These are phyloP conservation scores for Xiphophorus birchmanni DNA, from an alignment of 2,797 vertebrate species.

Conservation along the genomic window DNA sequence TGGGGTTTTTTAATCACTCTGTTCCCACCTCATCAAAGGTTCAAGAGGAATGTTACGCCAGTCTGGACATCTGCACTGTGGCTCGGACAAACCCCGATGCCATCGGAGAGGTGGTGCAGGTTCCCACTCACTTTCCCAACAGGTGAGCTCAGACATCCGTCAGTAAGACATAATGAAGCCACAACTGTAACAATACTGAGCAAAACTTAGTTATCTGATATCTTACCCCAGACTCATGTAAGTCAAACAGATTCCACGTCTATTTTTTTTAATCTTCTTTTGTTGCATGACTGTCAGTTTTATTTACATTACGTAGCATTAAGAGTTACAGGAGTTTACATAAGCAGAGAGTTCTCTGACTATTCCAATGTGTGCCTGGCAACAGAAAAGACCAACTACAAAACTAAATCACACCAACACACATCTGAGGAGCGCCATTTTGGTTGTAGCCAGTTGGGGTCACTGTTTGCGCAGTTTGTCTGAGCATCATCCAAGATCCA, in stretches of 20 bases:
- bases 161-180: not conserved
- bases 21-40: constrained; percentile 55
- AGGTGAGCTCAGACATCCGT: constrained; percentile 74
- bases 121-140: constrained; percentile 91
- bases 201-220: not conserved
- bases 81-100: constrained; percentile 89
- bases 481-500: not conserved
- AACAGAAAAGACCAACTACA: not conserved
- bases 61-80: constrained; percentile 88
- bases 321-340: not conserved
- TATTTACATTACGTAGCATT: not conserved
- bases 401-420: not conserved
- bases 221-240: not conserved
- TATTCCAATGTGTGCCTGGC: not conserved
- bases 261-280: not conserved
- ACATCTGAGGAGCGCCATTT: not conserved
- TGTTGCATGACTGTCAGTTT: not conserved
- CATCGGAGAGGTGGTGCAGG: constrained; percentile 92
- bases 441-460: not conserved
- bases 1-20: not conserved
- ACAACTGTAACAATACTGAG: not conserved
- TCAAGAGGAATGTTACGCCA: constrained; percentile 93
- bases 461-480: not conserved
- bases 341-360: not conserved
- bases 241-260: not conserved